Base-by-base conservation (phyloP, 2,113 vertebrate species). In the Procapra przewalskii region DNA sequence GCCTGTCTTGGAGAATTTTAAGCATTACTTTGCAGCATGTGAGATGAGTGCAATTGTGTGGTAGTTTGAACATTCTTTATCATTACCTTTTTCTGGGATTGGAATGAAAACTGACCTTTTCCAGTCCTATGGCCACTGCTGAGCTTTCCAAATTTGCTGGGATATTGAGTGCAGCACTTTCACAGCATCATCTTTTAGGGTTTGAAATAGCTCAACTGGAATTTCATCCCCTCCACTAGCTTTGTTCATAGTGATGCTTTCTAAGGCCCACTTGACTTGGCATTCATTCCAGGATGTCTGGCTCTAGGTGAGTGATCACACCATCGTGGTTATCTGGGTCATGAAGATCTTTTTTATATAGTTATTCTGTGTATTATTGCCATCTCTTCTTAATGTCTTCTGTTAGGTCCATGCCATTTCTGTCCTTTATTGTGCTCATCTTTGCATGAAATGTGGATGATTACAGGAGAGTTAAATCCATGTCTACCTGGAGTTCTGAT, bases 11-110 rank as follows among this genome's bases (percentile, higher is more conserved):
- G 64, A 67, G 33, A 67, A 67, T 67, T 67, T 67, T 11, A 17
- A 67, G 9, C 64, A 21, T 19, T 11, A 36, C 1, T 67, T 67
- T 67, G 7, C 17, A 21, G n/a, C 0, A 0, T 67, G n/a, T 67
- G 64, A 67, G 64, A 67, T 36, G n/a, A 36, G 17, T 36, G 9
- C 64, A 67, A 36, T 5, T 11, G 33, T 67, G 17, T 0, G 0
- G 17, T 67, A 67, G 17, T 67, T 36, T 67, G 33, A 36, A 0
- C 4, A 36, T 67, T 67, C n/a, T 67, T 67, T 67, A 33, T 17
- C 33, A 21, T 67, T 21, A 9, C 17, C 8, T 67, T 36, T 21
- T 2, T 67, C 36, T 67, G 64, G 64, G n/a, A 67, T 21, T 67
- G n/a, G 4, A 67, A 3, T 67, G 33, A 67, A 67, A 36, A 21